A percentile compares a stretch with the other conserved stretches of the same genome.
phyloP scores from a whole-genome alignment of 1,140 invertebrate genomes.

The Cherax destructor region DNA sequence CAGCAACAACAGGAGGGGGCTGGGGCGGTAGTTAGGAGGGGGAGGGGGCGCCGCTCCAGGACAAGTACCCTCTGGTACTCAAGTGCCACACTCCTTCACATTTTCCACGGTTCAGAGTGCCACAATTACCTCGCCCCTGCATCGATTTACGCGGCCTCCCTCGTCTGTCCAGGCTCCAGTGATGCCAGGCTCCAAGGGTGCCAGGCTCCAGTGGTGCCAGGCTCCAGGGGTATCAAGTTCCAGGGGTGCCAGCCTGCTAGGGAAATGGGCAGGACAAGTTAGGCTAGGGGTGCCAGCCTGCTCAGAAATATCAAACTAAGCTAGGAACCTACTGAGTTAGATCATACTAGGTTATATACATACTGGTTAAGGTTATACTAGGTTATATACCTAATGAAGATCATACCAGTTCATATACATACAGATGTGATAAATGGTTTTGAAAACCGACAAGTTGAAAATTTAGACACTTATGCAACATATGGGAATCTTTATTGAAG shows the following conservation, averaged over 20 bases:
- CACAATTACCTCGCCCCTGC: constrained; percentile 56
- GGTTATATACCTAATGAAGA: too few relatives aligned
- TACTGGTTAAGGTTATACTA: too few relatives aligned
- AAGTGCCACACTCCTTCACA: constrained; percentile 52
- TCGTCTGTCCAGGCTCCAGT: background rate
- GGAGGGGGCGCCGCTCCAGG: background rate
- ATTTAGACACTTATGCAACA: too few relatives aligned
- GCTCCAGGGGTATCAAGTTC: too few relatives aligned
- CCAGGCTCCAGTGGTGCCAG: too few relatives aligned
- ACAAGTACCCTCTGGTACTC: constrained; percentile 37
- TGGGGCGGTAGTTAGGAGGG: constrained; percentile 2
- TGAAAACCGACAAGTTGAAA: too few relatives aligned
- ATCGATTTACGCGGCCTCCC: constrained; percentile 42
- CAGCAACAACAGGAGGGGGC: constrained; percentile 6
- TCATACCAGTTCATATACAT: too few relatives aligned
- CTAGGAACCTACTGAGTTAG: background rate
- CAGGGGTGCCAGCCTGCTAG: constrained; percentile 5
- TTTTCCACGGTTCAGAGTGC: constrained; percentile 54
- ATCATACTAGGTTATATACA: background rate
- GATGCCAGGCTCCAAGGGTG: too few relatives aligned
- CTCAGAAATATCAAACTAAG: background rate
- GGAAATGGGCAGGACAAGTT: background rate
- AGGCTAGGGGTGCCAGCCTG: too few relatives aligned
- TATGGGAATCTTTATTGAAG: too few relatives aligned
- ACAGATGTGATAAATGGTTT: too few relatives aligned